phyloP scores from a whole-genome alignment of 2,113 vertebrate genomes.

The Girardinichthys multiradiatus region DNA sequence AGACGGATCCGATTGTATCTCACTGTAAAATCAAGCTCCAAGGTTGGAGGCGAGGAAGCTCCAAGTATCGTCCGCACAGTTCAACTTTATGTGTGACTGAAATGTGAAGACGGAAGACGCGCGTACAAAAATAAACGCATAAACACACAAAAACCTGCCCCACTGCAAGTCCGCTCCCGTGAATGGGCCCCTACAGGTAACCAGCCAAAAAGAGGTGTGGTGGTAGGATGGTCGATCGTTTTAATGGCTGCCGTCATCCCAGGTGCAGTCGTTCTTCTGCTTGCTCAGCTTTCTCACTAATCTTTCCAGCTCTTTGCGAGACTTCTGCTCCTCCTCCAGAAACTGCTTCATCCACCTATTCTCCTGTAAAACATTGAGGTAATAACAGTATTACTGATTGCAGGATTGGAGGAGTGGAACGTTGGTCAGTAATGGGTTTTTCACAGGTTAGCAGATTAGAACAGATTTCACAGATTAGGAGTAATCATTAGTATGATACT shows the following conservation, averaged over 20 bases:
- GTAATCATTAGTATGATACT: too few relatives aligned
- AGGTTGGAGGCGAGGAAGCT: slow-evolving; percentile 16
- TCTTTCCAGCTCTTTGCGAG: slow-evolving; percentile 94
- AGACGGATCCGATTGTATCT: slow-evolving; percentile 29
- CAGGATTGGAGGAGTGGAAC: background rate
- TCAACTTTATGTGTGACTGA: slow-evolving; percentile 35
- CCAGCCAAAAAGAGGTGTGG: slow-evolving; percentile 20
- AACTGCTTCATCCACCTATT: slow-evolving; percentile 97
- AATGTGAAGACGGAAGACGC: slow-evolving; percentile 44
- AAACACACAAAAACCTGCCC: slow-evolving; percentile 24
- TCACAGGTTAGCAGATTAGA: too few relatives aligned
- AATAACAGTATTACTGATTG: background rate
- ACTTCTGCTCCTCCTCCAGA: slow-evolving; percentile 96
- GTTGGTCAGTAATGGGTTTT: background rate
- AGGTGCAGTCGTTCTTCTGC: slow-evolving; percentile 89
- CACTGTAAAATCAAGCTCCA: slow-evolving; percentile 19
- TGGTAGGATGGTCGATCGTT: slow-evolving; percentile 31
- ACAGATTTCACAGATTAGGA: too few relatives aligned
- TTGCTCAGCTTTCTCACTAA: slow-evolving; percentile 91
- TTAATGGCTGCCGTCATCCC: slow-evolving; percentile 88
- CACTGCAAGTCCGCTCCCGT: slow-evolving; percentile 28
- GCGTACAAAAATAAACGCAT: slow-evolving; percentile 30
- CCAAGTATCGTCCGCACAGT: slow-evolving; percentile 1
- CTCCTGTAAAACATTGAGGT: slow-evolving; percentile 80
- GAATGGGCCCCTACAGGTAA: background rate